Evolutionary conservation across 2,113 vertebrate species (phyloP), one percentile per base, ranked within the genome.

Genomic region (Microcebus jonahi): DNA sequence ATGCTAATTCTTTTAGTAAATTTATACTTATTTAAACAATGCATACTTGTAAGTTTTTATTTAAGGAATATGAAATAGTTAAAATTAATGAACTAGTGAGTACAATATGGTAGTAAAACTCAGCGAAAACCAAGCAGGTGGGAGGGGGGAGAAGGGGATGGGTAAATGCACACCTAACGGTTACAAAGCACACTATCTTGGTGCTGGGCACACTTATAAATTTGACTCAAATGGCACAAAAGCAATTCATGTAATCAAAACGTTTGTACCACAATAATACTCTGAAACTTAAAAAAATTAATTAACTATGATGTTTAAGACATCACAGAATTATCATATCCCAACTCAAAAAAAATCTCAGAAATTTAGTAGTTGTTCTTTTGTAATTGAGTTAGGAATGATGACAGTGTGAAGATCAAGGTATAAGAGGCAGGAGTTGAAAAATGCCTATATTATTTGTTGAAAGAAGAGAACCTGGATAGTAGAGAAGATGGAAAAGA

Each of bases 291-390:
- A 21, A 57, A 57, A 71, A 55, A 42, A 59, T 67, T 73, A 42
- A 79, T 71, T 81, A 89, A 61, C 68, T 79, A 59, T 8, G 61
- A 73, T 77, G 27, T n/a, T 96, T 27, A 83, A 90, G 67, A 93
- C 39, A 80, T 31, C 13, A 59, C 11, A 76, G 71, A 45, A 80
- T 92, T 83, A 80, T n/a, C 75, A 63, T 57, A 63, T 25, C 36
- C 42, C 17, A 91, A 50, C 27, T 79, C 23, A 91, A 73, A 79
- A 36, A 90, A 86, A 67, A 65, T n/a, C 20, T 65, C 29, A 45
- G 57, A 90, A 67, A 77, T 79, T 79, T 27, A 85, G 29, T 2
- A 73, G 48, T n/a, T 39, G 23, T 57, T 75, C 68, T 53, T 76
- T 29, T 83, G 29, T 57, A 39, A 63, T 21, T 67, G 77, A 91